Percentiles rank a stretch among this genome's conserved stretches.
Conservation (phyloP, 2,888 invertebrate genomes). For the Sphinx pinastri region DNA sequence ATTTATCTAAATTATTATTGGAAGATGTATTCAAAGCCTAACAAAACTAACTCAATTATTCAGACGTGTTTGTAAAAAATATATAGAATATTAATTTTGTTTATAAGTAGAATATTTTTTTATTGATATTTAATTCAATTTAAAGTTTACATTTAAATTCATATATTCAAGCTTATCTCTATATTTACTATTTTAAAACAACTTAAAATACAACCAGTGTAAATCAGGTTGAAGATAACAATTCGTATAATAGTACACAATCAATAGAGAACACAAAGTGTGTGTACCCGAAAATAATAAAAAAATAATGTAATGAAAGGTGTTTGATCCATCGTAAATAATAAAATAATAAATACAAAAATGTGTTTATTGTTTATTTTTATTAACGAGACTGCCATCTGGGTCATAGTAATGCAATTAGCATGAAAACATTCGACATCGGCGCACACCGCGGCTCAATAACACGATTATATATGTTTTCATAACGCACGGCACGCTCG, state of each 20-base stretch:
- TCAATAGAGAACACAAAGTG: neutral
- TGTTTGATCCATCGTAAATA: neutral
- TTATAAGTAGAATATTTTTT: too few species aligned
- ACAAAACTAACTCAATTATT: too few species aligned
- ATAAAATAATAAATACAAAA: neutral
- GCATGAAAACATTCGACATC: conserved; percentile 35
- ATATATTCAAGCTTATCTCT: too few species aligned
- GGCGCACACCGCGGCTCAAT: conserved; percentile 28
- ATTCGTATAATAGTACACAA: neutral
- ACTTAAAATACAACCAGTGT: too few species aligned
- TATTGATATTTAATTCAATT: too few species aligned
- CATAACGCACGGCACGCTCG: conserved; percentile 32
- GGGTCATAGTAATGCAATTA: conserved; percentile 40
- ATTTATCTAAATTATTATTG: too few species aligned
- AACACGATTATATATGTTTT: conserved; percentile 32
- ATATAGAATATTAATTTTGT: too few species aligned
- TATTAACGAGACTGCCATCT: conserved; percentile 39
- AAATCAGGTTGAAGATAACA: neutral
- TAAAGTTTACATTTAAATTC: too few species aligned
- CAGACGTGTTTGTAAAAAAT: too few species aligned
- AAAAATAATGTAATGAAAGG: neutral
- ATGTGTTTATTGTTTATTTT: conserved; percentile 31
- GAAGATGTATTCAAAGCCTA: too few species aligned
- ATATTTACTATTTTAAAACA: too few species aligned
- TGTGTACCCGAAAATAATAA: neutral